phyloP scores from a whole-genome alignment of 1,140 invertebrate species.

The Dolichoris vasculosae region DNA sequence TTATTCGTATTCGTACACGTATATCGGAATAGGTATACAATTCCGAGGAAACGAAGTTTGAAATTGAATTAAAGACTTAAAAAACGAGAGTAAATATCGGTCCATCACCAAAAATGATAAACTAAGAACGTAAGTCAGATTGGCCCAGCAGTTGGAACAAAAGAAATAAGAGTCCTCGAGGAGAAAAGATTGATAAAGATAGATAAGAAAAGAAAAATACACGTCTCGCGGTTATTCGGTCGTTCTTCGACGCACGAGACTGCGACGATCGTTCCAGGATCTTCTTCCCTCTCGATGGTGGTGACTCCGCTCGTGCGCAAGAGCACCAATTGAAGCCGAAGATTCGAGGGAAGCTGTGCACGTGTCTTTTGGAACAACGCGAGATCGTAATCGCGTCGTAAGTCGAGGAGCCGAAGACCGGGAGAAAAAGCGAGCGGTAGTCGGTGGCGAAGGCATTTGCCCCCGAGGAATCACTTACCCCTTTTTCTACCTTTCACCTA shows the following conservation, averaged over 20 bases:
- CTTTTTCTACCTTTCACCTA: too few species aligned
- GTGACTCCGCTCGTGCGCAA: conserved; percentile 9
- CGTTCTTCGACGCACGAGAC: background rate
- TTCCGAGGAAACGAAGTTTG: too few species aligned
- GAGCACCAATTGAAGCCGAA: background rate
- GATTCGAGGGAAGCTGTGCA: background rate
- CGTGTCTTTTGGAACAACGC: background rate
- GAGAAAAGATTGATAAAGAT: background rate
- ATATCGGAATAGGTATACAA: too few species aligned
- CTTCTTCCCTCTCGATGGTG: conserved; percentile 1
- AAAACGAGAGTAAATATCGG: background rate
- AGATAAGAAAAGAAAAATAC: too few species aligned
- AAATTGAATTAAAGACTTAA: too few species aligned
- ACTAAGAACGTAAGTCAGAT: background rate
- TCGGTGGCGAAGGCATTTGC: background rate
- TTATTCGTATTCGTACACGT: too few species aligned
- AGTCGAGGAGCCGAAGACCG: background rate
- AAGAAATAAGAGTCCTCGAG: background rate
- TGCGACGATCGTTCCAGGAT: background rate
- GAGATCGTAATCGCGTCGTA: background rate
- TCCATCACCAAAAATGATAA: background rate
- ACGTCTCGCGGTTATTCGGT: background rate
- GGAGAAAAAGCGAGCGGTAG: background rate
- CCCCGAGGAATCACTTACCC: background rate
- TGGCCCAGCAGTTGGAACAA: background rate